Base-by-base conservation (phyloP, 2,797 vertebrate genomes). In the Erpetoichthys calabaricus region DNA sequence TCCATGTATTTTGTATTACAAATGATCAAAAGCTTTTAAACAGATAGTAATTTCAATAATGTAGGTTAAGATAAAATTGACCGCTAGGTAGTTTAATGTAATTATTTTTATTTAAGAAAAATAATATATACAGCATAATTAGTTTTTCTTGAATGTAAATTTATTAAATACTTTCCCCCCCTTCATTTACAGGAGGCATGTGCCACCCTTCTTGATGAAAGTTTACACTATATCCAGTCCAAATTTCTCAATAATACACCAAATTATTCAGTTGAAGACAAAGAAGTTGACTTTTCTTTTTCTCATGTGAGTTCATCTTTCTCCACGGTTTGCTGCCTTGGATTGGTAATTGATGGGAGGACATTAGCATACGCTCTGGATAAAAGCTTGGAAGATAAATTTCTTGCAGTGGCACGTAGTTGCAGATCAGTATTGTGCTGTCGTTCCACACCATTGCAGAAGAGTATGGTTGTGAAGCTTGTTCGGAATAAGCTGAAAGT, bases 391-490 rank as follows among this genome's bases (percentile, higher is more conserved):
- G 91, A 98, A 73, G 92, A 97, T 54, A 91, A 84, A 73, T 98
- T 99, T 65, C 86, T 99, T 65, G 80, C 82, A 0, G 75, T 99
- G 1, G 92, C 94, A 1, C 80, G 81, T 60, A 89, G 75, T 69
- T 99, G 95, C 69, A 85, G 85, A 4, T 89, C 92, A 0, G 94
- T 99, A 5, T 82, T 98, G 2, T 98, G 96, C 77, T 99, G 94
- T 65, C 86, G 96, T 3, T 91, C 93, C 6, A 97, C 95, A 0
- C 96, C 96, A 0, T 80, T 98, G 60, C 96, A 99, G 80, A 99
- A 99, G 76, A 97, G 94, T 76, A 93, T 91, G 90, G 92, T 98
- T 67, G 95, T 98, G 61, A 92, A 92, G 69, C 83, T 99, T 64
- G 91, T 98, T 72, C 85, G 94, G 59, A 88, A 89, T 84, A 98